These are phyloP conservation scores for Martes flavigula DNA, from an alignment of 2,797 vertebrate species.

Conservation along the genomic window DNA sequence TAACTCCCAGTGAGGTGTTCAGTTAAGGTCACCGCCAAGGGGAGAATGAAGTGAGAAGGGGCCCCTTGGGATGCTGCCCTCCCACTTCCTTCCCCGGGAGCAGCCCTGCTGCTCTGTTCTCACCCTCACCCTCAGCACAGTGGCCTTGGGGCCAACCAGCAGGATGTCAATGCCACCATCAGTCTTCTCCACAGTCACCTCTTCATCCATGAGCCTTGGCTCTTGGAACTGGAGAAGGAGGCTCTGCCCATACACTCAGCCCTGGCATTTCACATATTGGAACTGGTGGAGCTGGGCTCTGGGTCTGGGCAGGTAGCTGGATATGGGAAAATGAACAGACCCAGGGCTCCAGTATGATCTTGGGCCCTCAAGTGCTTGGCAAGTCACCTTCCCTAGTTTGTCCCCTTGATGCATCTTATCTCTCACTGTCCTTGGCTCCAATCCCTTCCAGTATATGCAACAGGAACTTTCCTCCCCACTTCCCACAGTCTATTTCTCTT, in stretches of 20 bases:
- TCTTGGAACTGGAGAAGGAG: slow-evolving; percentile 89
- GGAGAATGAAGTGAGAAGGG: neutral
- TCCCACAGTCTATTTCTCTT: neutral
- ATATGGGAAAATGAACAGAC: slow-evolving; percentile 77
- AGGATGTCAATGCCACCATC: slow-evolving; percentile 87
- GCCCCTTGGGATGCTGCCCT: neutral
- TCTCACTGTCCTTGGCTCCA: neutral
- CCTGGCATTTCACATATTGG: slow-evolving; percentile 89
- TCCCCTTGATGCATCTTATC: neutral
- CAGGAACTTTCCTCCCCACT: neutral
- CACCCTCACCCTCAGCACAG: slow-evolving; percentile 92
- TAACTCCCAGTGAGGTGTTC: neutral
- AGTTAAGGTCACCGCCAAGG: neutral
- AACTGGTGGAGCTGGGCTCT: slow-evolving; percentile 91
- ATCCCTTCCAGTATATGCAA: too few relatives aligned
- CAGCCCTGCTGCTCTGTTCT: neutral
- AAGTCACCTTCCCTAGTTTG: neutral
- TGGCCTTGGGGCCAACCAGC: slow-evolving; percentile 91
- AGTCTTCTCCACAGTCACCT: slow-evolving; percentile 90
- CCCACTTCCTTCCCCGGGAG: neutral
- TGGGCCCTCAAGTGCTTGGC: neutral
- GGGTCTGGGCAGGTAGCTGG: slow-evolving; percentile 90
- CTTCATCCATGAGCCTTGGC: slow-evolving; percentile 91
- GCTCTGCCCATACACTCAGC: slow-evolving; percentile 89
- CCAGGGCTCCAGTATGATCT: neutral